Evolutionary conservation across 2,113 vertebrate species (phyloP).

Genomic region (Notarius quadriscutis): DNA sequence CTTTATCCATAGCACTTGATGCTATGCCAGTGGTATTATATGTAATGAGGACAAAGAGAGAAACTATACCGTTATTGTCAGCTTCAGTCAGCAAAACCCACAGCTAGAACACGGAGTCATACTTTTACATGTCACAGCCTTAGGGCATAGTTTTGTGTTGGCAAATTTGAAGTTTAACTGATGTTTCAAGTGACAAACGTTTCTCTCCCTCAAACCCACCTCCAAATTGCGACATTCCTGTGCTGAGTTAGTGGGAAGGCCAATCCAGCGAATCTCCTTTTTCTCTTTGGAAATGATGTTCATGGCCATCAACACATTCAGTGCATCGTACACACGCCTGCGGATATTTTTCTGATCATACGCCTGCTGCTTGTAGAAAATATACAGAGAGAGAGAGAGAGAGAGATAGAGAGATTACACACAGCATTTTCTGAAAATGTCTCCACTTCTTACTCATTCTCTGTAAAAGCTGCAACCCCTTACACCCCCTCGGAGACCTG

Average conservation of each 20-base stretch:
- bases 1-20: background rate
- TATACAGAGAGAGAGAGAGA: conserved; percentile 15
- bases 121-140: background rate
- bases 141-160: background rate
- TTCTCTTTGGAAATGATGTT: conserved; percentile 91
- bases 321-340: conserved; percentile 84
- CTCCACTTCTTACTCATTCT: background rate
- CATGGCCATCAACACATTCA: conserved; percentile 89
- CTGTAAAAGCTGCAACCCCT: background rate
- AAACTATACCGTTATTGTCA: background rate
- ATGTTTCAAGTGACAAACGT: background rate
- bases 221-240: conserved; percentile 86
- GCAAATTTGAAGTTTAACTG: background rate
- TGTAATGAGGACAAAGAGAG: conserved; percentile 1
- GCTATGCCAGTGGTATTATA: background rate
- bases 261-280: conserved; percentile 87
- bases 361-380: conserved; percentile 72
- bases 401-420: background rate
- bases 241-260: conserved; percentile 84
- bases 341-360: conserved; percentile 90
- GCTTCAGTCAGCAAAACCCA: background rate
- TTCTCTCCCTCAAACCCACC: conserved; percentile 62
- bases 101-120: background rate
- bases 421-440: background rate
- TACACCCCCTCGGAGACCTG: background rate